Evolutionary conservation across 1,140 invertebrate genomes (phyloP).

Genomic region (Reticulitermes speratus): DNA sequence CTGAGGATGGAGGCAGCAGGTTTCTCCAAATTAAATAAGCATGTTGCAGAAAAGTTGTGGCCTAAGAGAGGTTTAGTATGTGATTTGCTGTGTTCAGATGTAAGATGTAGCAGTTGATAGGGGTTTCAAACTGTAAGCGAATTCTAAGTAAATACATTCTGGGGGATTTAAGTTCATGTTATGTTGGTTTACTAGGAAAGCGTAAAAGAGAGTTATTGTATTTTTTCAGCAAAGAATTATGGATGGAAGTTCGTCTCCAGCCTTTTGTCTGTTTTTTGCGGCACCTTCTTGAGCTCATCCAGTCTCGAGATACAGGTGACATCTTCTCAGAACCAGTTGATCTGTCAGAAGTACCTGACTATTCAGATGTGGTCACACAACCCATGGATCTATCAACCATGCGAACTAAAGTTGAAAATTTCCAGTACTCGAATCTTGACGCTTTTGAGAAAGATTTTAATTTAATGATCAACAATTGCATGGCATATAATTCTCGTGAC

Average conservation of each 20-base stretch:
- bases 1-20: no score
- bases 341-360: constrained; percentile 71
- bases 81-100: no score
- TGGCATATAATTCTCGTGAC: constrained; percentile 79
- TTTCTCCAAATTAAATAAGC: no score
- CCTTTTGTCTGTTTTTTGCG: constrained; percentile 78
- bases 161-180: no score
- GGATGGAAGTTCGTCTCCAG: constrained; percentile 75
- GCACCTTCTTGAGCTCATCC: constrained; percentile 72
- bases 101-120: no score
- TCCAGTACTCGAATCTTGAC: constrained; percentile 71
- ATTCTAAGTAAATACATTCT: no score
- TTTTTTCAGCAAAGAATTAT: constrained; percentile 66
- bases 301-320: constrained; percentile 77
- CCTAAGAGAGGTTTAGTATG: no score
- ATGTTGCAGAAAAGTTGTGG: no score
- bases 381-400: constrained; percentile 98
- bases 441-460: constrained; percentile 87
- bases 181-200: no score
- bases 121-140: no score
- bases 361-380: constrained; percentile 74
- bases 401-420: constrained; percentile 59
- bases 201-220: no score
- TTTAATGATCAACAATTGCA: constrained; percentile 92
- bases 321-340: constrained; percentile 94